Evolutionary conservation across 2,797 vertebrate species (phyloP).

Genomic region (Enteromius unitaeniatus): DNA sequence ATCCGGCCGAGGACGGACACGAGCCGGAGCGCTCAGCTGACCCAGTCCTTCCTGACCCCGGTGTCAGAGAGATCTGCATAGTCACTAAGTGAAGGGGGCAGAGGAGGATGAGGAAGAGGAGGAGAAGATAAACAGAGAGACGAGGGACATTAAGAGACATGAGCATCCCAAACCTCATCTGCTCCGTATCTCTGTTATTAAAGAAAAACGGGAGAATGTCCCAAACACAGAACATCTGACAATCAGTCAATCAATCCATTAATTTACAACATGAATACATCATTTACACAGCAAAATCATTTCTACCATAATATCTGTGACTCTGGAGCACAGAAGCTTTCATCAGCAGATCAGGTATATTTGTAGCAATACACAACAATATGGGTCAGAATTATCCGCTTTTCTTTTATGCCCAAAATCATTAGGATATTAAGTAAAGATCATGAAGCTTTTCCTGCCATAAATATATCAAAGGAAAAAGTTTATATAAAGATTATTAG

Average conservation of each 20-base stretch:
- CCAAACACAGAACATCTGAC: not conserved
- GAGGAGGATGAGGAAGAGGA: not conserved
- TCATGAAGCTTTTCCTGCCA: too few relatives aligned
- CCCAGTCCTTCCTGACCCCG: constrained; percentile 80
- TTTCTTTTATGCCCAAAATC: too few relatives aligned
- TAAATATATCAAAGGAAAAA: too few relatives aligned
- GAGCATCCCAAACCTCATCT: not conserved
- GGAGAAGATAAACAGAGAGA: not conserved
- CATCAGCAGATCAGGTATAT: too few relatives aligned
- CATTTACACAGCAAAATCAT: not conserved
- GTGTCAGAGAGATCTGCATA: constrained; percentile 87
- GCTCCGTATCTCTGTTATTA: not conserved
- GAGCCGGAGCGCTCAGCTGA: constrained; percentile 69
- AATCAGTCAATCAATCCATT: too few relatives aligned
- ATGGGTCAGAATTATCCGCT: too few relatives aligned
- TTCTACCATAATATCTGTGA: too few relatives aligned
- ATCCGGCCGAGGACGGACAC: not conserved
- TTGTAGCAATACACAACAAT: too few relatives aligned
- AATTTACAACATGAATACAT: not conserved
- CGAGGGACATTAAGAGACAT: constrained; percentile 10
- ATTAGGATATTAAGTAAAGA: too few relatives aligned
- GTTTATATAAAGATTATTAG: too few relatives aligned
- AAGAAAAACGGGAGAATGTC: not conserved
- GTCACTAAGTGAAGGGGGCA: constrained; percentile 83
- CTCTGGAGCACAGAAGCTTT: too few relatives aligned